Evolutionary conservation across 2,113 vertebrate species (phyloP).

Genomic region (Oxyura jamaicensis): DNA sequence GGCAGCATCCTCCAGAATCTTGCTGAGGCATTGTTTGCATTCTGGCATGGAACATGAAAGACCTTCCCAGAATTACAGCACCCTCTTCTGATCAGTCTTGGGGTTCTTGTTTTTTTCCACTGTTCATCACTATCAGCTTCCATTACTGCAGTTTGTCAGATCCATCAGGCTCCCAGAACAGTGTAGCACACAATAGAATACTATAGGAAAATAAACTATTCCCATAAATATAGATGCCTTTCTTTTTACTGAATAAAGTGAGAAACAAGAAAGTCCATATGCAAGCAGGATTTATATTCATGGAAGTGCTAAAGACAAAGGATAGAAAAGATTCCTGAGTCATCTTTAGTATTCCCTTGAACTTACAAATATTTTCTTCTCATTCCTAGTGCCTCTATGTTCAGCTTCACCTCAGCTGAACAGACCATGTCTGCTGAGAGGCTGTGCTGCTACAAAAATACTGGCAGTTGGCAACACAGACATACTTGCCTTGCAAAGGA

Average conservation of each 20-base stretch:
- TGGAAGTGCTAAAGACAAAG: not conserved
- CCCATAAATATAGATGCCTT: not conserved
- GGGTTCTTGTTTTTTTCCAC: not conserved
- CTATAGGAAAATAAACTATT: not conserved
- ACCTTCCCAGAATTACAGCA: slow-evolving; percentile 51
- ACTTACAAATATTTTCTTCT: not conserved
- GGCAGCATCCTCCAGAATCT: not conserved
- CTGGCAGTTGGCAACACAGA: not conserved
- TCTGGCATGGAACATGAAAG: not conserved
- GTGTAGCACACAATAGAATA: not conserved
- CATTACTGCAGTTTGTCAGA: not conserved
- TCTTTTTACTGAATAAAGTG: not conserved
- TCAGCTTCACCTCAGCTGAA: not conserved
- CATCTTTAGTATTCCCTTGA: not conserved
- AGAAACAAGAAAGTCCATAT: not conserved
- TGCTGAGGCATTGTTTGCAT: not conserved
- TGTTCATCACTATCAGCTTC: slow-evolving; percentile 11
- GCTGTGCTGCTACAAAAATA: not conserved
- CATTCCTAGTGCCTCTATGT: not conserved
- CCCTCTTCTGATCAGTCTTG: slow-evolving; percentile 35
- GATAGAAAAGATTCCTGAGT: not conserved
- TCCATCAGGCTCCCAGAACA: not conserved
- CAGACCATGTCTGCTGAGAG: not conserved
- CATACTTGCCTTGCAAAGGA: not conserved
- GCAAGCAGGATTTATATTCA: not conserved